A percentile compares a stretch with the other conserved stretches of the same genome.
phyloP scores from a whole-genome alignment of 2,797 vertebrate species.

The Danio albolineatus region DNA sequence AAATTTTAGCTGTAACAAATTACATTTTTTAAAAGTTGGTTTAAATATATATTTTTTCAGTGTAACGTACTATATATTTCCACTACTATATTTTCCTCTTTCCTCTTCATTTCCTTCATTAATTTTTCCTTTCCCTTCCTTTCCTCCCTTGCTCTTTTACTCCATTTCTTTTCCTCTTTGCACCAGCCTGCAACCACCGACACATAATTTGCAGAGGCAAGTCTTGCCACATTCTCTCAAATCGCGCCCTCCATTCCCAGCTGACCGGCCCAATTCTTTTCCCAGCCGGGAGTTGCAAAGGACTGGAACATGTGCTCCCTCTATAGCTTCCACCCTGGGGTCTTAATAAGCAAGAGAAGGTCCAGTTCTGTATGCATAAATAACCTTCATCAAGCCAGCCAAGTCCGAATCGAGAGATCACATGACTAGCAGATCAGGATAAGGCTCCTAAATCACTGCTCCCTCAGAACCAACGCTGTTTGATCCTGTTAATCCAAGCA shows the following conservation, averaged over 20 bases:
- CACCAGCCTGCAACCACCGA: conserved; percentile 8
- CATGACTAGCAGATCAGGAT: conserved; percentile 38
- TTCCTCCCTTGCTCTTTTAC: background rate
- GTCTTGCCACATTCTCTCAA: conserved; percentile 32
- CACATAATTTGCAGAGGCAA: conserved; percentile 18
- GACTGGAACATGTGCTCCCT: conserved; percentile 30
- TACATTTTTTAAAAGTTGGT: no score
- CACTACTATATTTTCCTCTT: no score
- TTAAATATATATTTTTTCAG: no score
- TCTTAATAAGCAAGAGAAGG: conserved; percentile 42
- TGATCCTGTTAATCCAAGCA: conserved; percentile 60
- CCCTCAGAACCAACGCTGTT: conserved; percentile 45
- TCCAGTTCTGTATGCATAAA: conserved; percentile 42
- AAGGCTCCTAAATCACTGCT: conserved; percentile 49
- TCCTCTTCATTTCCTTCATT: no score
- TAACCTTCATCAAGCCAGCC: conserved; percentile 49
- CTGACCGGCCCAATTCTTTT: conserved; percentile 13
- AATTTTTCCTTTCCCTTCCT: background rate
- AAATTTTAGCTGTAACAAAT: no score
- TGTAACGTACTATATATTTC: no score
- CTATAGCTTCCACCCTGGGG: conserved; percentile 40
- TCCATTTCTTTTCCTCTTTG: background rate
- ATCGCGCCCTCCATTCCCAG: background rate
- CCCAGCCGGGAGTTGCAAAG: background rate
- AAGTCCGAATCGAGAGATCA: conserved; percentile 43